These are phyloP conservation scores for Gymnoscelis rufifasciata DNA, from an alignment of 2,888 invertebrate species.

Conservation along the genomic window DNA sequence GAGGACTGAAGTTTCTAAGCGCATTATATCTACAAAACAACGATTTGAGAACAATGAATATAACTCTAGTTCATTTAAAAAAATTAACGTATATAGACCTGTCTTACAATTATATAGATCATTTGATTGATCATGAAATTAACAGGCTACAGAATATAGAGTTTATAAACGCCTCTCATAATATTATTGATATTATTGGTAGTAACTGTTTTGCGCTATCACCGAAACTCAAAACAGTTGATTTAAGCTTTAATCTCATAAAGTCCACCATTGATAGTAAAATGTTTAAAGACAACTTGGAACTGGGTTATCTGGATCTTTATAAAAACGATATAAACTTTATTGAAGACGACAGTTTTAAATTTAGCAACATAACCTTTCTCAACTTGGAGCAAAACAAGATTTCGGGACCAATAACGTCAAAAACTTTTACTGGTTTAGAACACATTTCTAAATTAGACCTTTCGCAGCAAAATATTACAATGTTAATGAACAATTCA, in stretches of 20 bases:
- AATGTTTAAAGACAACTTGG: slow-evolving; percentile 50
- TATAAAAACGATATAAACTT: slow-evolving; percentile 46
- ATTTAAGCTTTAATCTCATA: slow-evolving; percentile 56
- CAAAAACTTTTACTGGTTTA: slow-evolving; percentile 50
- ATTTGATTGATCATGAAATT: slow-evolving; percentile 47
- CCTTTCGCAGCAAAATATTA: slow-evolving; percentile 48
- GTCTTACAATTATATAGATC: slow-evolving; percentile 46
- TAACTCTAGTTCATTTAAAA: slow-evolving; percentile 48
- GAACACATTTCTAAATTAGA: slow-evolving; percentile 39
- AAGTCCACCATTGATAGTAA: slow-evolving; percentile 41
- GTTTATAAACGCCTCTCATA: slow-evolving; percentile 52
- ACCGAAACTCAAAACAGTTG: slow-evolving; percentile 40
- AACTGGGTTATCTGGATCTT: slow-evolving; percentile 47
- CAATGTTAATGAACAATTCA: slow-evolving; percentile 39
- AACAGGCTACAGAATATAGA: slow-evolving; percentile 46
- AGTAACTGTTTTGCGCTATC: slow-evolving; percentile 53
- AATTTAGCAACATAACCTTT: slow-evolving; percentile 39
- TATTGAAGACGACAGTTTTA: slow-evolving; percentile 50
- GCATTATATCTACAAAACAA: slow-evolving; percentile 47
- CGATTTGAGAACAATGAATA: slow-evolving; percentile 43
- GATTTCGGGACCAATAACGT: slow-evolving; percentile 43
- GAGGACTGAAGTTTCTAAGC: slow-evolving; percentile 37
- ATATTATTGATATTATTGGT: slow-evolving; percentile 48
- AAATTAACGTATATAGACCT: slow-evolving; percentile 45
- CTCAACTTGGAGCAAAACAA: slow-evolving; percentile 53